phyloP scores from a whole-genome alignment of 2,113 vertebrate species.

The Aleadryas rufinucha region DNA sequence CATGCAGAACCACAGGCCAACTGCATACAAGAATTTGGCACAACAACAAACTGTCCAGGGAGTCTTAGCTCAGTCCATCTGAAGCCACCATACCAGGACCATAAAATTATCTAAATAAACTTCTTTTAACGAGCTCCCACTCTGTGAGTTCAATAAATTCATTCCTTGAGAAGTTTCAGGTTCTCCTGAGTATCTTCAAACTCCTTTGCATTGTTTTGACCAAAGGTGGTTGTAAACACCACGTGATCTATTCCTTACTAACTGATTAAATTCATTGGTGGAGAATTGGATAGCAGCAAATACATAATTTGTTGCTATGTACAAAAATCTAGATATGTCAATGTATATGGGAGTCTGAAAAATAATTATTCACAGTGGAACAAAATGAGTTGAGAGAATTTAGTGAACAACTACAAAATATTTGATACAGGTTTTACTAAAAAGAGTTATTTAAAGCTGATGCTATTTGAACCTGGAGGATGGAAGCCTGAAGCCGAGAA shows the following conservation, averaged over 20 bases:
- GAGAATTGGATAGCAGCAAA: background rate
- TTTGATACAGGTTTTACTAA: background rate
- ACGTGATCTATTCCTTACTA: accelerated
- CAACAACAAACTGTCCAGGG: background rate
- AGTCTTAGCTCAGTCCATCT: background rate
- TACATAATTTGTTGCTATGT: background rate
- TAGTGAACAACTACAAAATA: background rate
- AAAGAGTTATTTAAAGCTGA: background rate
- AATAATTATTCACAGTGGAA: background rate
- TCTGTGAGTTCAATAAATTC: background rate
- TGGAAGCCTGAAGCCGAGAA: background rate
- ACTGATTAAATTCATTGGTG: background rate
- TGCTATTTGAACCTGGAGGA: background rate
- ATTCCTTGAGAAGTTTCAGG: background rate
- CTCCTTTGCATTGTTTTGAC: background rate
- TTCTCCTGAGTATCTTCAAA: background rate
- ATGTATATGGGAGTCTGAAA: background rate
- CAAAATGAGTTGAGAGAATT: background rate
- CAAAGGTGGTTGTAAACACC: background rate
- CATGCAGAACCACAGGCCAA: background rate
- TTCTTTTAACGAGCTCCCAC: background rate
- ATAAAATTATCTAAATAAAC: background rate
- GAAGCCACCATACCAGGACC: background rate
- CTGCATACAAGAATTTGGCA: background rate
- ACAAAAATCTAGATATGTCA: background rate